Conservation (phyloP, 2,797 vertebrate species). For the Bufotes viridis region DNA sequence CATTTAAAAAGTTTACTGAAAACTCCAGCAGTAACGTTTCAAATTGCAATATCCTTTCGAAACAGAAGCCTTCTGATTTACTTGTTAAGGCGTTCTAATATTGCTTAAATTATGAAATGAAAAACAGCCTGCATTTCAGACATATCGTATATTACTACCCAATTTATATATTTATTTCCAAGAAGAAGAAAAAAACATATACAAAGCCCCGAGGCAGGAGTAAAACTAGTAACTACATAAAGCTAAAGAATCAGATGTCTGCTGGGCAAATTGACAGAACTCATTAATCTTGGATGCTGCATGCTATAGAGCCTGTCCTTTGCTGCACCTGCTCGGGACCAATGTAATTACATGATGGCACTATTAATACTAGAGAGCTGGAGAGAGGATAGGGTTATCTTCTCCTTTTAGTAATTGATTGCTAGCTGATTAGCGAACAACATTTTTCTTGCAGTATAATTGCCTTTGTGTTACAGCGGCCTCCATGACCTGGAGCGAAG, state of each 20-base stretch:
- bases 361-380: conserved; percentile 81
- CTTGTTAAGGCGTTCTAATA: neutral
- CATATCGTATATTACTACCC: conserved; percentile 72
- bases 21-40: too few species aligned
- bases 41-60: neutral
- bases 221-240: conserved; percentile 76
- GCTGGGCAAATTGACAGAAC: conserved; percentile 83
- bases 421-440: conserved; percentile 83
- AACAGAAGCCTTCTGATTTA: too few species aligned
- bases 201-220: conserved; percentile 68
- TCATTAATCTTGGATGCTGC: conserved; percentile 83
- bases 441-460: conserved; percentile 80
- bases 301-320: conserved; percentile 79
- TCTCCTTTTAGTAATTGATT: conserved; percentile 82
- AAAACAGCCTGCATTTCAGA: conserved; percentile 21
- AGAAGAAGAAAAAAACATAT: conserved; percentile 51
- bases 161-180: conserved; percentile 64
- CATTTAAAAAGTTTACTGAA: neutral
- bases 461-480: conserved; percentile 78
- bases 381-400: conserved; percentile 79
- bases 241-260: conserved; percentile 81
- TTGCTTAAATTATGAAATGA: neutral
- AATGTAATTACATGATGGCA: conserved; percentile 83
- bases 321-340: conserved; percentile 80
- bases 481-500: conserved; percentile 74